Evolutionary conservation across 2,113 vertebrate species (phyloP).

Genomic region (Oreochromis tanganicae): DNA sequence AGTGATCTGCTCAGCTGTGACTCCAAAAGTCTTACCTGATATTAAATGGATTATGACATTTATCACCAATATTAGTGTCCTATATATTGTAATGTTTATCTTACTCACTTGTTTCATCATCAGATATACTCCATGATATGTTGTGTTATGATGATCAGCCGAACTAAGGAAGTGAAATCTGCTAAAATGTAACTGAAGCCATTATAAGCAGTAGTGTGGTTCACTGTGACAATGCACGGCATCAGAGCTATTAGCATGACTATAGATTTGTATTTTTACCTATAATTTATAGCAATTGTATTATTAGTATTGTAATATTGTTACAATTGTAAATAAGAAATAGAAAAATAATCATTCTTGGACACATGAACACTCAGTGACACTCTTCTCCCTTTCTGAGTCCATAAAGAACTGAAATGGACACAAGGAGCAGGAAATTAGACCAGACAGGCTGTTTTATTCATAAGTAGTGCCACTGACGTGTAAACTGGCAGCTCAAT

Average conservation of each 20-base stretch:
- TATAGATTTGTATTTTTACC: background rate
- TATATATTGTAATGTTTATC: fast-evolving
- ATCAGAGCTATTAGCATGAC: background rate
- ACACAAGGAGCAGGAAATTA: background rate
- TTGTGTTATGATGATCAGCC: background rate
- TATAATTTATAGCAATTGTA: background rate
- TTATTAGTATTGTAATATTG: background rate
- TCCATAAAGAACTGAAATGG: background rate
- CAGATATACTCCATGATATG: fast-evolving
- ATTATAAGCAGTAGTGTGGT: background rate
- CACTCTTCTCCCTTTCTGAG: background rate
- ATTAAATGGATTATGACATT: background rate
- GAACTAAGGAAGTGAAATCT: background rate
- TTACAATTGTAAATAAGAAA: background rate
- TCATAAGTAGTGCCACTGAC: background rate
- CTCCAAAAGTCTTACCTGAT: fast-evolving
- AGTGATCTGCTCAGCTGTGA: background rate
- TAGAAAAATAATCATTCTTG: background rate
- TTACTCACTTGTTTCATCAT: background rate
- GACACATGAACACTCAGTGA: background rate
- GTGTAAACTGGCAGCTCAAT: background rate
- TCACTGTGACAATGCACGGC: fast-evolving
- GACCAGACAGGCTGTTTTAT: background rate
- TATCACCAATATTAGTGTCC: background rate
- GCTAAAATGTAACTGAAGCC: background rate